Evolutionary conservation across 1,140 invertebrate species (phyloP), one percentile per base, ranked within the genome.

Genomic region (Olivierus martensii): DNA sequence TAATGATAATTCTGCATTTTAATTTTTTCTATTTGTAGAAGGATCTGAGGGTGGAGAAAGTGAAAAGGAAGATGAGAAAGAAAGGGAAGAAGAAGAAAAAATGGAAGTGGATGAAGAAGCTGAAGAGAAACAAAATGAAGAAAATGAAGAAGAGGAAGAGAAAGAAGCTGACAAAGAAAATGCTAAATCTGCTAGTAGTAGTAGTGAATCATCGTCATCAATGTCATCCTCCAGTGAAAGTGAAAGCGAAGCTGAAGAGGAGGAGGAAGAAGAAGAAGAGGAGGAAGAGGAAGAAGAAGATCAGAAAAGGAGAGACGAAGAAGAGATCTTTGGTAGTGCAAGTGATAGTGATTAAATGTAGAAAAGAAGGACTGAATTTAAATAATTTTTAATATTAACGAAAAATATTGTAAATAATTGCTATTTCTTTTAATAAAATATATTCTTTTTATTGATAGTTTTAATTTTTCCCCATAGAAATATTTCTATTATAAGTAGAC

Each of bases 241-340:
- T 21, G 56, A 52, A 39, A 37, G 35, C 28, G 56, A 56, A 2
- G 49, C 48, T 42, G 51, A 51, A 21, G 35, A 57, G 34, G 46
- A 57, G 6, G 54, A 60, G n/a, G 57, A 50, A 9, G 56, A 50
- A 36, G 63, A 58, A 18, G 63, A 59, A 56, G 61, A 58, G 6
- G 54, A 53, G 22, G 60, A 58, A 12, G 59, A 43, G 2, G 62
- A 63, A 11, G 50, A 52, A 12, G 55, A 55, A 37, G 51, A 51
- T 22, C 42, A 58, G 42, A 56, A 59, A 21, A 67, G 65, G 57
- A 68, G 68, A 54, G 68, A 71, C 47, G 68, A 69, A 44, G 69
- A 67, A 49, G 69, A 71, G 51, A 71, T 71, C 52, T 71, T 71
- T 57, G 70, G 70, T 22, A 66, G 66, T 46, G 66, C 61, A 11